Evolutionary conservation across 2,797 vertebrate species (phyloP).

Genomic region (Potorous gilbertii): DNA sequence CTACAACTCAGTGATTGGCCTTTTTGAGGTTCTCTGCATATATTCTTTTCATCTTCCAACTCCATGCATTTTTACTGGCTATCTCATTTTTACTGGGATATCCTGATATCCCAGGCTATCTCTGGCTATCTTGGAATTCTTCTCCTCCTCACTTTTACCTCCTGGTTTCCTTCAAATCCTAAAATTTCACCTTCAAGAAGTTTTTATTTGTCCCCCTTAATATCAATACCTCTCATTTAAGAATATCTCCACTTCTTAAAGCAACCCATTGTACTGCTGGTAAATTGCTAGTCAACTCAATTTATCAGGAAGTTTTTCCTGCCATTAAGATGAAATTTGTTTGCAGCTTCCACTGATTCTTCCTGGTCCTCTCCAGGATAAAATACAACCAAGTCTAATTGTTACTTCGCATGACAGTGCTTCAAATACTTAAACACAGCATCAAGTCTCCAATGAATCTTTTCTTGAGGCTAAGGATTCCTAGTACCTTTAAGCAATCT

Average conservation of each 20-base stretch:
- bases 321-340: neutral
- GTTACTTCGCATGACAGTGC: neutral
- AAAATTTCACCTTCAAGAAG: neutral
- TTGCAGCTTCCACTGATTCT: neutral
- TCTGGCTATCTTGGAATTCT: neutral
- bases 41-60: neutral
- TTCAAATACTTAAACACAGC: neutral
- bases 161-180: neutral
- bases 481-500: neutral
- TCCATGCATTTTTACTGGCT: neutral
- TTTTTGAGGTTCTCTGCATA: neutral
- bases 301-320: neutral
- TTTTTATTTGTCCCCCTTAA: neutral
- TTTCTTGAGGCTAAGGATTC: neutral
- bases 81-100: neutral
- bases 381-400: neutral
- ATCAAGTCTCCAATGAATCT: neutral
- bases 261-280: neutral
- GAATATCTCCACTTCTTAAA: neutral
- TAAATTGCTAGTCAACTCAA: neutral
- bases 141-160: neutral
- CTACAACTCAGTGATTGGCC: neutral
- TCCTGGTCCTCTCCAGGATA: neutral
- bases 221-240: neutral
- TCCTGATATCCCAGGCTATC: no score